Evolutionary conservation across 2,888 invertebrate species (phyloP).

Genomic region (Ypsolopha sequella): DNA sequence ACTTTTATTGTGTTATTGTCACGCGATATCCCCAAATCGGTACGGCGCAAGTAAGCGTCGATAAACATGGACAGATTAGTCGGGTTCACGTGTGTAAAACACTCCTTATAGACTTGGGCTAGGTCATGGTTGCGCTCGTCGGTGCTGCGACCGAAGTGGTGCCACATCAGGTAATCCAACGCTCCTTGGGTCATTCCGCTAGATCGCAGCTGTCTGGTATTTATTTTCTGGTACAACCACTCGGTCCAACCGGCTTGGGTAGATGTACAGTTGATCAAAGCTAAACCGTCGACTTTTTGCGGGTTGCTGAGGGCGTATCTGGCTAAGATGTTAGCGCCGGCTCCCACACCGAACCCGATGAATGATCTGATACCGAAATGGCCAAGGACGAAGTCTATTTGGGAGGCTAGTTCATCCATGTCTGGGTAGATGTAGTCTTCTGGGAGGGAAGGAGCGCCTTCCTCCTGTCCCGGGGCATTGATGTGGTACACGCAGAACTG

Average conservation of each 20-base stretch:
- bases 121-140: slow-evolving; percentile 96
- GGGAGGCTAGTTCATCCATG: slow-evolving; percentile 95
- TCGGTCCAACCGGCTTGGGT: slow-evolving; percentile 98
- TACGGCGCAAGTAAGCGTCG: slow-evolving; percentile 92
- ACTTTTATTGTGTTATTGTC: slow-evolving; percentile 77
- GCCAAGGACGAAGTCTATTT: slow-evolving; percentile 89
- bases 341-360: slow-evolving; percentile 97
- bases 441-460: slow-evolving; percentile 91
- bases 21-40: slow-evolving; percentile 86
- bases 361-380: slow-evolving; percentile 91
- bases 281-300: slow-evolving; percentile 89
- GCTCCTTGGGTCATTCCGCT: slow-evolving; percentile 95
- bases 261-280: slow-evolving; percentile 93
- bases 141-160: slow-evolving; percentile 94
- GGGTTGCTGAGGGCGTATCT: slow-evolving; percentile 91
- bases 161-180: slow-evolving; percentile 98
- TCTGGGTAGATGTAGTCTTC: slow-evolving; percentile 92
- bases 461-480: slow-evolving; percentile 98
- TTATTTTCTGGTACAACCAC: slow-evolving; percentile 99
- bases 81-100: slow-evolving; percentile 95
- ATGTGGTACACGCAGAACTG: slow-evolving; percentile 99
- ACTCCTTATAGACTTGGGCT: slow-evolving; percentile 92
- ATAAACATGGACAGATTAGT: slow-evolving; percentile 95
- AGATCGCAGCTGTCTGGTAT: slow-evolving; percentile 86
- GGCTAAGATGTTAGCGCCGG: slow-evolving; percentile 95